phyloP scores from a whole-genome alignment of 1,140 invertebrate genomes.

The Liolophura sinensis region DNA sequence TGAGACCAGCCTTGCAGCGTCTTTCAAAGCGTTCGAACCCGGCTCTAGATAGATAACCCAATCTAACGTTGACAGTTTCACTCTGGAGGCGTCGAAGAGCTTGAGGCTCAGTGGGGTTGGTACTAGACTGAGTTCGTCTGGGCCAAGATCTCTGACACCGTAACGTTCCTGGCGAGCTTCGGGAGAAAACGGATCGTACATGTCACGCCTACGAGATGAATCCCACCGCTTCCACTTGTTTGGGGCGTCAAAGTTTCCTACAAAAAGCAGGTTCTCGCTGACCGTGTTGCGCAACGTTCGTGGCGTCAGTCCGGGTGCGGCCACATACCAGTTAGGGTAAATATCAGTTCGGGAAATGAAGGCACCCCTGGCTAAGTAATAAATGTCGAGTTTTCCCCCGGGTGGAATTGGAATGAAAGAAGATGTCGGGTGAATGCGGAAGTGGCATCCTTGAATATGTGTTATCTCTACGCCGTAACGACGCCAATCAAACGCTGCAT shows the following conservation, averaged over 20 bases:
- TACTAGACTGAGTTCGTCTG: conserved; percentile 16
- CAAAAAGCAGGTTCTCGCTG: conserved; percentile 36
- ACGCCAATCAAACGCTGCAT: no score
- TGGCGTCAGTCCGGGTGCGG: conserved; percentile 23
- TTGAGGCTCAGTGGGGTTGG: conserved; percentile 25
- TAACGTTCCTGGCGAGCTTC: conserved; percentile 28
- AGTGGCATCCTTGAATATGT: conserved; percentile 42
- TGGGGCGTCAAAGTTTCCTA: conserved; percentile 32
- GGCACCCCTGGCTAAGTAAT: no score
- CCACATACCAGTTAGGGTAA: conserved; percentile 41
- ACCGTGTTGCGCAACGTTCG: conserved; percentile 34
- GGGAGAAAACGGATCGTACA: conserved; percentile 39
- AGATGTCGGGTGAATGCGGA: conserved; percentile 30
- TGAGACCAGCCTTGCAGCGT: conserved; percentile 22
- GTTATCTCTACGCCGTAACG: conserved; percentile 24
- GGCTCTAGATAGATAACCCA: conserved; percentile 15
- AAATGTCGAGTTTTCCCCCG: no score
- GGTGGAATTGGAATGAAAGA: conserved; percentile 19
- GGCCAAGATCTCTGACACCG: conserved; percentile 14
- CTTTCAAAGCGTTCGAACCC: conserved; percentile 11
- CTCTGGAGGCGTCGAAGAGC: conserved; percentile 2
- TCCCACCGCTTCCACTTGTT: conserved; percentile 30
- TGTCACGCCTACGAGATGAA: conserved; percentile 11
- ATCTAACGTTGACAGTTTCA: conserved; percentile 8
- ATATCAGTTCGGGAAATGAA: conserved; percentile 24